Evolutionary conservation across 35 echinoderm and acorn worm genomes (phyloP), one percentile per base, ranked within the genome.

Genomic region (Amphiura filiformis): DNA sequence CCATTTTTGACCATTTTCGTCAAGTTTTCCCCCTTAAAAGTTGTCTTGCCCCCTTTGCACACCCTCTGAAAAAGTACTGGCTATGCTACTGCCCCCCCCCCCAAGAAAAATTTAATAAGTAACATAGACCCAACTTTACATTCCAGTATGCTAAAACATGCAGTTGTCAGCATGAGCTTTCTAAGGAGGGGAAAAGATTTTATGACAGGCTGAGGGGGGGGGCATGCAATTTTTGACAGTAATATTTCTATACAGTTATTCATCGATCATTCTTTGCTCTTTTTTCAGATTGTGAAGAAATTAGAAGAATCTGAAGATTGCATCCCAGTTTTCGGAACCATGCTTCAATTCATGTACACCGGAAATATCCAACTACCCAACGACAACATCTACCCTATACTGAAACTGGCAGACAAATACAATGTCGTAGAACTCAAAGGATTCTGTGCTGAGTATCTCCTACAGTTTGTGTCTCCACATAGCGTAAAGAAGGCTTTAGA

Each of bases 351-450:
- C 79, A 41, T 96, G 0, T 92, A 96, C 83, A 96, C 90, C 31
- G 94, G 82, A 78, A 75, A 84, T 32, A 81, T 93, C 23, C 40
- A 78, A 26, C 77, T 96, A 44, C 85, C 77, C 30, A 41, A 84
- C 31, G 49, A 83, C 33, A 92, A 89, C 39, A 87, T 92, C 31
- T 78, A 79, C 38, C 82, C 90, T 37, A 78, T 96, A 9, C 42
- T 89, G 30, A 37, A 81, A 14, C 64, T 96, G 22, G 94, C 94
- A 23, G 94, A 96, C 41, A 96, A 96, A 78, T 96, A 96, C 78
- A 84, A 89, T 75, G 83, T 96, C 4, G 35, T 65, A 26, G 86
- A 87, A 18, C 40, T 96, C 9, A 28, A 82, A n/a, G 65, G 81
- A 26, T 42, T 96, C 4, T 96, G 94, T 56, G 82, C 78, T 0